Percentiles rank a stretch among this genome's conserved stretches.
Evolutionary conservation across 2,888 invertebrate genomes (phyloP).

Genomic region (Drosophila meridionalis): DNA sequence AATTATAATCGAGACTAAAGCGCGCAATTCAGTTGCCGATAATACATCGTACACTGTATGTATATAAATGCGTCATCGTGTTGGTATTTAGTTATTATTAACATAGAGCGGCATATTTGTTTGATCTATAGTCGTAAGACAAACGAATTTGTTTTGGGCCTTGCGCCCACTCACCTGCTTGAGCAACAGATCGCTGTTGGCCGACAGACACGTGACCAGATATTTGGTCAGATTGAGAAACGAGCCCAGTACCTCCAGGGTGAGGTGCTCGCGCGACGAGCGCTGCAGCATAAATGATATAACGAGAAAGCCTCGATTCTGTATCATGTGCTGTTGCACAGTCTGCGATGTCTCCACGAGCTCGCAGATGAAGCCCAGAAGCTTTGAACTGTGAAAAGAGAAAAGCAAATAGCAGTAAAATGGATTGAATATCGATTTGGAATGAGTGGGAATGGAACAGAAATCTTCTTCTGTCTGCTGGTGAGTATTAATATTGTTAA

Average conservation of each 20-base stretch:
- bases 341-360: slow-evolving; percentile 98
- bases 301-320: slow-evolving; percentile 98
- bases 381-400: slow-evolving; percentile 90
- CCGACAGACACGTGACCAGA: slow-evolving; percentile 95
- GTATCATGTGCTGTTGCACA: slow-evolving; percentile 99
- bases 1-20: slow-evolving; percentile 43
- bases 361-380: slow-evolving; percentile 98
- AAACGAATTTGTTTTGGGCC: slow-evolving; percentile 21
- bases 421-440: background rate
- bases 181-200: slow-evolving; percentile 95
- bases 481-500: no score
- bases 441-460: background rate
- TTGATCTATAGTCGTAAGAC: slow-evolving; percentile 7
- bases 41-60: slow-evolving; percentile 3
- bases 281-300: slow-evolving; percentile 98
- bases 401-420: background rate
- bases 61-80: slow-evolving; percentile 7
- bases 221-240: slow-evolving; percentile 96
- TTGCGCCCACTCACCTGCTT: slow-evolving; percentile 90
- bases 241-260: slow-evolving; percentile 96
- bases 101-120: slow-evolving; percentile 40
- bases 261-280: slow-evolving; percentile 96
- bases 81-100: slow-evolving; percentile 23
- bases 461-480: no score
- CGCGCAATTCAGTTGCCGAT: slow-evolving; percentile 18